Evolutionary conservation across 2,888 invertebrate genomes (phyloP), one percentile per base, ranked within the genome.

Genomic region (Chrysolina haemoptera): DNA sequence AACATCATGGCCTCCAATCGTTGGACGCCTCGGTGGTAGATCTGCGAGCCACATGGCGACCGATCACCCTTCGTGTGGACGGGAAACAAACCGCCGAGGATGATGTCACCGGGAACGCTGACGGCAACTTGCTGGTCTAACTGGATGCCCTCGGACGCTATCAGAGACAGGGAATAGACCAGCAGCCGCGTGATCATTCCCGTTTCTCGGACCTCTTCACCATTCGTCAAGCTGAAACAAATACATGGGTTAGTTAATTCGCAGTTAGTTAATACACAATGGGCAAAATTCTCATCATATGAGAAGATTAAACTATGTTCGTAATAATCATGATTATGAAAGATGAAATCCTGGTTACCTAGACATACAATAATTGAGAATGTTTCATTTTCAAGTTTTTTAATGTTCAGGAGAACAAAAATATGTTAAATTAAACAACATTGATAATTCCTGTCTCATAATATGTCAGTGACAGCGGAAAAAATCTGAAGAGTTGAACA

Each of bases 1-100:
- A 89, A 92, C 76, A 92, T 86, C 88, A 92, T 89, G 3, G 92
- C 92, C 84, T 92, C 93, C 74, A 92, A 85, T 11, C 91, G 89
- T 80, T 92, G 92, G 9, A 92, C 89, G 8, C 92, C 92, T 50
- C 92, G 90, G 81, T 91, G 90, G 78, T 90, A 89, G 82, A 91
- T 88, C 81, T 88, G 89, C 27, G 86, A 86, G 0, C 89, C 89
- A 79, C 89, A 90, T 62, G 89, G 84, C 20, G 87, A 85, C 50
- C 86, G 81, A 75, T 91, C 90, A 9, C 90, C 87, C 83, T 91
- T 89, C 77, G 90, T 90, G 83, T 92, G 92, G 10, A 92, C 90
- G 1, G 92, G 92, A 84, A 92, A 92, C 62, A 92, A 81, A 4
- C 91, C 92, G 0, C 92, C 92, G 5, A 92, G 86, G 65, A 91